Evolutionary conservation across 1,140 invertebrate genomes (phyloP).

Genomic region (Anthonomus grandis): DNA sequence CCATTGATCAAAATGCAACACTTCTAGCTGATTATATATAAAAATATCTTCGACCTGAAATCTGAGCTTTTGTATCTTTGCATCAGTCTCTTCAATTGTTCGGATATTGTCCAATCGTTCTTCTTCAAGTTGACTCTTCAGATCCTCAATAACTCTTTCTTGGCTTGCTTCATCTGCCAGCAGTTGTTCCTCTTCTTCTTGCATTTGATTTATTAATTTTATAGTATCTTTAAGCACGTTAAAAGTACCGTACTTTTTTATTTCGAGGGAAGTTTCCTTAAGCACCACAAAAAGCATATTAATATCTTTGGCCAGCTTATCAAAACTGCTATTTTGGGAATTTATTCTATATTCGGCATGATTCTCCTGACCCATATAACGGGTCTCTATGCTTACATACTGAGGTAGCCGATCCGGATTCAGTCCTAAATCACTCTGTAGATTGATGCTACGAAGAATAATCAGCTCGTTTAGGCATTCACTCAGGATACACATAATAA

Average conservation of each 20-base stretch:
- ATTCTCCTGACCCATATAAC: slow-evolving; percentile 26
- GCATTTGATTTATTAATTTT: slow-evolving; percentile 17
- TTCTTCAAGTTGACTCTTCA: slow-evolving; percentile 18
- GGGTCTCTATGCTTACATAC: slow-evolving; percentile 16
- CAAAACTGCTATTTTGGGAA: slow-evolving; percentile 18
- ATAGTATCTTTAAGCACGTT: not conserved
- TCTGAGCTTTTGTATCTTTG: slow-evolving; percentile 26
- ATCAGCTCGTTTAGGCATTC: slow-evolving; percentile 21
- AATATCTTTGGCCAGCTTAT: slow-evolving; percentile 28
- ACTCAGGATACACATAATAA: slow-evolving; percentile 7
- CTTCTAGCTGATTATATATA: slow-evolving; percentile 16
- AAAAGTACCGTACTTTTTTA: slow-evolving; percentile 6
- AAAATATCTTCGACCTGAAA: slow-evolving; percentile 25
- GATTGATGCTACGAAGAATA: slow-evolving; percentile 19
- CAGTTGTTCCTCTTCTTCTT: slow-evolving; percentile 21
- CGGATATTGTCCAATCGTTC: slow-evolving; percentile 25
- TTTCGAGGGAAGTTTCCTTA: slow-evolving; percentile 10
- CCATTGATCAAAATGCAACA: slow-evolving; percentile 23
- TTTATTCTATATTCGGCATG: slow-evolving; percentile 22
- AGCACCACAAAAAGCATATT: slow-evolving; percentile 16
- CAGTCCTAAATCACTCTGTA: slow-evolving; percentile 4
- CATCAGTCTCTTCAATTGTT: slow-evolving; percentile 28
- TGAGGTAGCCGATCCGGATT: not conserved
- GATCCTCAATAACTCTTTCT: slow-evolving; percentile 15
- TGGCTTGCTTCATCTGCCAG: slow-evolving; percentile 16